These are phyloP conservation scores for Oenanthe oenanthe DNA, from an alignment of 2,113 vertebrate species.

Conservation along the genomic window DNA sequence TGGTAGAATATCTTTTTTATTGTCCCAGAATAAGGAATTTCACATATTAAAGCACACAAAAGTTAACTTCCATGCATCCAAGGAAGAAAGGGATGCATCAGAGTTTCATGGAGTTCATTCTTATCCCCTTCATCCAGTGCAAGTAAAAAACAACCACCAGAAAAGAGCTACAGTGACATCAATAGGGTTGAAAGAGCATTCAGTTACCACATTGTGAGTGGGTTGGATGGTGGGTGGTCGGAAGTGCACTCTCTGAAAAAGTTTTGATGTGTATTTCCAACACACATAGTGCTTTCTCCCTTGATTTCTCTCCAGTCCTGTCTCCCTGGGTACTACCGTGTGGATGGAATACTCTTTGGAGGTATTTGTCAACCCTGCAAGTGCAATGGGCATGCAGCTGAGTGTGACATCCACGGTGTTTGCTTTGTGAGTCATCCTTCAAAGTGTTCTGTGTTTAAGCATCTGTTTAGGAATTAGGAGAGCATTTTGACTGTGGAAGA, in stretches of 20 bases:
- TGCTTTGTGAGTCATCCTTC: conserved; percentile 84
- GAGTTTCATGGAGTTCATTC: not conserved
- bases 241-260: not conserved
- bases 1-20: not conserved
- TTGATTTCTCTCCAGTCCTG: conserved; percentile 74
- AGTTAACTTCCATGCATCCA: not conserved
- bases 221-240: not conserved
- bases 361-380: conserved; percentile 92
- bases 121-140: not conserved
- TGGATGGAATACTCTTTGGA: conserved; percentile 91
- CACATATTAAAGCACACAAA: not conserved
- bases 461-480: not conserved
- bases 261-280: not conserved
- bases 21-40: not conserved
- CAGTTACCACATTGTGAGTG: not conserved
- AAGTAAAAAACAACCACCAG: not conserved
- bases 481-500: not conserved
- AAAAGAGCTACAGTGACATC: not conserved
- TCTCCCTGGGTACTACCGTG: conserved; percentile 85
- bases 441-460: not conserved
- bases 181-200: not conserved
- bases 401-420: conserved; percentile 83
- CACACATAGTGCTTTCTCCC: not conserved
- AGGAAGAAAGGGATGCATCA: not conserved
- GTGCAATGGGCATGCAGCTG: conserved; percentile 84